These are phyloP conservation scores for Ammodytes marinus DNA, from an alignment of 2,113 vertebrate species.

Conservation along the genomic window DNA sequence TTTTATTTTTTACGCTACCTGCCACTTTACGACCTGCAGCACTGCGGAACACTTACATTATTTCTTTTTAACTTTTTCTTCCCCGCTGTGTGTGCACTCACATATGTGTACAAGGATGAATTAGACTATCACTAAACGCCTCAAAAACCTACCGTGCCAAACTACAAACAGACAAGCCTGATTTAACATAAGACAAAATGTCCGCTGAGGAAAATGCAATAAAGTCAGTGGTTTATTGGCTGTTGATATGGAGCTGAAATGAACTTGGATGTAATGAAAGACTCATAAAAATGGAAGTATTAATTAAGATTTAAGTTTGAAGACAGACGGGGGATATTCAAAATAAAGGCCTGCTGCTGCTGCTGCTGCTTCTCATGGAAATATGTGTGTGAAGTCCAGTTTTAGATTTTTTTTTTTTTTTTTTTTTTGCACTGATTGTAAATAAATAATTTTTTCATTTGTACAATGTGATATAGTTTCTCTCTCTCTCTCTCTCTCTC, in stretches of 20 bases:
- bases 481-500: too few relatives aligned
- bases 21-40: conserved; percentile 15
- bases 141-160: conserved; percentile 57
- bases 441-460: conserved; percentile 21
- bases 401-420: background rate
- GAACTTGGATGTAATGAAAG: background rate
- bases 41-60: background rate
- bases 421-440: conserved; percentile 28
- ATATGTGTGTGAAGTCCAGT: conserved; percentile 8
- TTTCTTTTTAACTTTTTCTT: conserved; percentile 3
- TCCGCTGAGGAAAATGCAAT: background rate
- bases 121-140: background rate
- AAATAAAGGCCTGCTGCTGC: conserved; percentile 9
- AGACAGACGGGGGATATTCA: background rate
- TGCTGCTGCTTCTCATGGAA: background rate
- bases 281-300: conserved; percentile 2
- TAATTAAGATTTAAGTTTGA: conserved; percentile 15
- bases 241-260: background rate
- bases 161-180: conserved; percentile 24
- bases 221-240: background rate
- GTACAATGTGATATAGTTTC: conserved; percentile 25
- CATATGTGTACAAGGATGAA: background rate
- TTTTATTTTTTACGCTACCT: background rate
- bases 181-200: background rate
- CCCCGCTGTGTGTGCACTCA: background rate